Evolutionary conservation across 2,888 invertebrate species (phyloP).

Genomic region (Lepidocyrtinus sp.): DNA sequence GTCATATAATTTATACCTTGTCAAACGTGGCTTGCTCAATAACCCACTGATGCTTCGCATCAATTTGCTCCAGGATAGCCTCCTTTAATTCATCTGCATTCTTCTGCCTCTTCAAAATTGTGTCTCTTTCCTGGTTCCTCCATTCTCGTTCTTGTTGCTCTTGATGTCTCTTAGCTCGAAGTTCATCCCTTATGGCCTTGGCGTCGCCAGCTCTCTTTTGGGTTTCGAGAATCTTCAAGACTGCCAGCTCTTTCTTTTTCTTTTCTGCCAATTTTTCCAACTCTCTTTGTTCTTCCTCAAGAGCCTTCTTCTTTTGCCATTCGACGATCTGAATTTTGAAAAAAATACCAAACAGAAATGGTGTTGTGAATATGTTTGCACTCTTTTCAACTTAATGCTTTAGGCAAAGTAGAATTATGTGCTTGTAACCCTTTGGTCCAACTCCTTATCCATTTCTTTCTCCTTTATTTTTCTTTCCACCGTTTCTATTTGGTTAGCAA

Average conservation of each 20-base stretch:
- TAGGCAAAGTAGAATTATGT: background rate
- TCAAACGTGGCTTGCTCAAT: constrained; percentile 67
- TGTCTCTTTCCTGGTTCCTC: constrained; percentile 62
- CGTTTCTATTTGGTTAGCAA: constrained; percentile 70
- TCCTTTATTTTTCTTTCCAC: constrained; percentile 79
- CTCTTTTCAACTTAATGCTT: too few relatives aligned
- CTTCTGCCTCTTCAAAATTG: constrained; percentile 46
- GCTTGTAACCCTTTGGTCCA: constrained; percentile 72
- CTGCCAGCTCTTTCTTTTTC: constrained; percentile 57
- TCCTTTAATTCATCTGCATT: constrained; percentile 59
- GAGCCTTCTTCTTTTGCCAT: constrained; percentile 58
- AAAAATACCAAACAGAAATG: background rate
- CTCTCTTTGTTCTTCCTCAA: constrained; percentile 61
- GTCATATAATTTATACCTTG: constrained; percentile 37
- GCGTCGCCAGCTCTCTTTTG: constrained; percentile 62
- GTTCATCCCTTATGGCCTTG: constrained; percentile 65
- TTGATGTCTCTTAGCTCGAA: constrained; percentile 63
- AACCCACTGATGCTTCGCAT: constrained; percentile 56
- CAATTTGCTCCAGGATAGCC: constrained; percentile 64
- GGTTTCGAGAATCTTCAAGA: constrained; percentile 54
- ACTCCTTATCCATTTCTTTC: constrained; percentile 76
- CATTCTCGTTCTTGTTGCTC: constrained; percentile 68
- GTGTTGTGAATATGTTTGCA: background rate
- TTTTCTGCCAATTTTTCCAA: constrained; percentile 47
- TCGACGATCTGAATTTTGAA: constrained; percentile 58